phyloP scores from a whole-genome alignment of 2,797 vertebrate species.

The Glossophaga mutica region DNA sequence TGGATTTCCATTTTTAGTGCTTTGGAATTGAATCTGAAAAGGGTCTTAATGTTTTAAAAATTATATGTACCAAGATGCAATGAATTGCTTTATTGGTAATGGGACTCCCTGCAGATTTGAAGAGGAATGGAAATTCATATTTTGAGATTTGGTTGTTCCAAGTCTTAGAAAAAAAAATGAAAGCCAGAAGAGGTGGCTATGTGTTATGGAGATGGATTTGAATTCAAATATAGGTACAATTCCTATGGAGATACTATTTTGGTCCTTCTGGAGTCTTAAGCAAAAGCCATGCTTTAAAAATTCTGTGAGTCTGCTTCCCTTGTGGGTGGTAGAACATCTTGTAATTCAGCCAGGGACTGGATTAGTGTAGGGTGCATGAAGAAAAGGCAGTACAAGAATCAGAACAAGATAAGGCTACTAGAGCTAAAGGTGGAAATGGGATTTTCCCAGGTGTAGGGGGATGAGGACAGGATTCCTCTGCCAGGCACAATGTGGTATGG shows the following conservation, averaged over 20 bases:
- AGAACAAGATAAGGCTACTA: not conserved
- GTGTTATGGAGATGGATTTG: not conserved
- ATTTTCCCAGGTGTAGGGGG: not conserved
- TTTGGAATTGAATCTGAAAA: not conserved
- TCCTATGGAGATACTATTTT: not conserved
- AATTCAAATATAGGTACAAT: not conserved
- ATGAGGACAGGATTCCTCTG: not conserved
- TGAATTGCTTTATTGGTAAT: constrained; percentile 20
- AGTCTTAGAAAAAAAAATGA: not conserved
- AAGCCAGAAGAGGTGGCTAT: constrained; percentile 18
- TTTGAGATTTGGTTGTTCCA: constrained; percentile 13
- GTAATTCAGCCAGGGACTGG: not conserved
- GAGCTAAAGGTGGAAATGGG: not conserved
- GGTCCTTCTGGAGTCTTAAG: not conserved
- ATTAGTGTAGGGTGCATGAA: not conserved
- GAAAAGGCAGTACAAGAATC: not conserved
- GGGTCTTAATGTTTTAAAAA: constrained; percentile 43
- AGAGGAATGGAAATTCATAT: constrained; percentile 38
- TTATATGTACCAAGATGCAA: not conserved
- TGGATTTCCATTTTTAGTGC: constrained; percentile 38
- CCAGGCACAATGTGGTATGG: rapidly evolving
- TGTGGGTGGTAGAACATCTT: rapidly evolving
- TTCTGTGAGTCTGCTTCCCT: not conserved
- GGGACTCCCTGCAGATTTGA: not conserved
- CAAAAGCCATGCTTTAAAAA: not conserved